Evolutionary conservation across 2,797 vertebrate species (phyloP).

Genomic region (Delichon dasypus): DNA sequence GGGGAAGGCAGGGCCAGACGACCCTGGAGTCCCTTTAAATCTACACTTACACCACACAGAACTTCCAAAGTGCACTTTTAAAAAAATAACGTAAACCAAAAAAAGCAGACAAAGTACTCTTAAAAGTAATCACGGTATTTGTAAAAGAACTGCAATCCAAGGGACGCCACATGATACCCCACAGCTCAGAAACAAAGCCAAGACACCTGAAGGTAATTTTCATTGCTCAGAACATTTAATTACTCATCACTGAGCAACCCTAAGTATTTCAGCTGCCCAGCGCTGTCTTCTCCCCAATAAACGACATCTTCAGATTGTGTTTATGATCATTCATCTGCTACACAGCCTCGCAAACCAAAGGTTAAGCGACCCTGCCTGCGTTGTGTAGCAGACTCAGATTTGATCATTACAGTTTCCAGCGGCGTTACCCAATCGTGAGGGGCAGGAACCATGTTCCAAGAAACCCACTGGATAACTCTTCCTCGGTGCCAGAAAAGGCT

Average conservation of each 20-base stretch:
- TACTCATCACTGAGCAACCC: not conserved
- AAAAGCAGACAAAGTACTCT: not conserved
- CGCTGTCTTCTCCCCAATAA: not conserved
- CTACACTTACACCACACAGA: not conserved
- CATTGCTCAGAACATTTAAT: not conserved
- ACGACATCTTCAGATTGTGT: not conserved
- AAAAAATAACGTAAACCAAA: rapidly evolving
- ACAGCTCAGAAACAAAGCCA: not conserved
- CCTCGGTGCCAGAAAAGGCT: not conserved
- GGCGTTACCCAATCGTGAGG: not conserved
- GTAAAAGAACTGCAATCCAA: not conserved
- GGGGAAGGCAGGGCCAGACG: not conserved
- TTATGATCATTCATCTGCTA: not conserved
- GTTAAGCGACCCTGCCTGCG: not conserved
- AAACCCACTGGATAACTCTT: not conserved
- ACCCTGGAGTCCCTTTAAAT: not conserved
- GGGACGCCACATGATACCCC: not conserved
- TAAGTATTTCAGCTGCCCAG: not conserved
- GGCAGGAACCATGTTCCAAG: not conserved
- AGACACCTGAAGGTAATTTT: not conserved
- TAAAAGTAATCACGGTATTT: rapidly evolving
- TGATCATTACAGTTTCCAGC: not conserved
- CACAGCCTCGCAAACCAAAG: not conserved
- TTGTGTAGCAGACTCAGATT: not conserved
- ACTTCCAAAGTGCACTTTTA: rapidly evolving